phyloP scores from a whole-genome alignment of 2,888 invertebrate species.

The Ophion ellenae region DNA sequence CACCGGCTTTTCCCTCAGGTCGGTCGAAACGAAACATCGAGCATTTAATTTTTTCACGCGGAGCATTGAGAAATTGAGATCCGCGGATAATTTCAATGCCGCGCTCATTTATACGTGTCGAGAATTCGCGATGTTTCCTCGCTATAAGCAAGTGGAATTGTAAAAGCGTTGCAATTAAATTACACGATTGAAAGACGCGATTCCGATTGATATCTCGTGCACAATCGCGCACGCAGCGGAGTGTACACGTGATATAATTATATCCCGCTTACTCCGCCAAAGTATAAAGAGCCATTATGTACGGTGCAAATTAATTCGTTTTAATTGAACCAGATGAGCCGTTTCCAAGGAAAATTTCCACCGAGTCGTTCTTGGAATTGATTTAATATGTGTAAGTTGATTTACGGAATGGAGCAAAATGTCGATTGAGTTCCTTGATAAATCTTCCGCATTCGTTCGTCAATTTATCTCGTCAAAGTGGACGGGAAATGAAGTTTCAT shows the following conservation, averaged over 20 bases:
- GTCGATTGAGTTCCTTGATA: neutral
- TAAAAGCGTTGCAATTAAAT: constrained; percentile 30
- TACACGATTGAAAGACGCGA: constrained; percentile 11
- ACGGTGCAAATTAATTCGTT: constrained; percentile 37
- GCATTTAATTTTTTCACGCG: neutral
- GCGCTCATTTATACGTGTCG: constrained; percentile 4
- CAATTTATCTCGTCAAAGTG: too few species aligned
- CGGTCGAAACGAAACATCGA: neutral
- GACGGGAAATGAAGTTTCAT: too few species aligned
- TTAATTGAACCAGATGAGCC: constrained; percentile 10
- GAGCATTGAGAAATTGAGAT: constrained; percentile 10
- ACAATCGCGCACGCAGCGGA: neutral
- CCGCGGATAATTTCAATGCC: constrained; percentile 18
- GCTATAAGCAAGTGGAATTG: constrained; percentile 3
- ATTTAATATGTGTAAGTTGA: neutral
- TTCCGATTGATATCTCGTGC: constrained; percentile 35
- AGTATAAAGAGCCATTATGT: constrained; percentile 28
- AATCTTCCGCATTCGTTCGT: too few species aligned
- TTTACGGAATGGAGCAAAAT: neutral
- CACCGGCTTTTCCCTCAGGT: neutral
- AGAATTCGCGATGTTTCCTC: constrained; percentile 11
- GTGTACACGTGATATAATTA: neutral
- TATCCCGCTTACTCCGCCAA: neutral
- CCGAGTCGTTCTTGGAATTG: neutral
- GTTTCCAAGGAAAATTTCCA: constrained; percentile 1